Percentiles rank a stretch among this genome's conserved stretches.
These are phyloP conservation scores for Bombus impatiens DNA, from an alignment of 1,140 invertebrate genomes.

Conservation along the genomic window DNA sequence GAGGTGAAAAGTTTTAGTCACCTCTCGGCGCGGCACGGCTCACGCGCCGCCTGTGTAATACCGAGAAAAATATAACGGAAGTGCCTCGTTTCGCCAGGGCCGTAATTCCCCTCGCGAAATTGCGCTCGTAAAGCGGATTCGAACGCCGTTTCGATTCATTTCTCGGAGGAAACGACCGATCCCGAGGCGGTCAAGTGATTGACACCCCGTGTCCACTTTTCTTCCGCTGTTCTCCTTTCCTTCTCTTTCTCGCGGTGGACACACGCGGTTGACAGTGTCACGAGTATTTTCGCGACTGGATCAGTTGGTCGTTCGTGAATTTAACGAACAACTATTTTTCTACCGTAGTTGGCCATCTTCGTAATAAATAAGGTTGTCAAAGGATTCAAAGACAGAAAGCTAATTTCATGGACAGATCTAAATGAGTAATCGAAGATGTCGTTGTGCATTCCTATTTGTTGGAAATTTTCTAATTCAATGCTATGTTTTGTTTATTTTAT, in stretches of 20 bases:
- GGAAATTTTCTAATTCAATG: no score
- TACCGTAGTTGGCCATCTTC: neutral
- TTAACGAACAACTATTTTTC: neutral
- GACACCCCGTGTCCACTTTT: neutral
- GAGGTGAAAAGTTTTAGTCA: conserved; percentile 59
- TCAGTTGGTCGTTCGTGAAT: no score
- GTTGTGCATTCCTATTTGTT: no score
- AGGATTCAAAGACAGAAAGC: neutral
- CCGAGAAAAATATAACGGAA: conserved; percentile 51
- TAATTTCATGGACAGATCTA: neutral
- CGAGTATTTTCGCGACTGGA: no score
- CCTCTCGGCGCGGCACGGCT: conserved; percentile 10
- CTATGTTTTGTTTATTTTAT: no score
- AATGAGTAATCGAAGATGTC: neutral
- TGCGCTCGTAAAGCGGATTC: conserved; percentile 44
- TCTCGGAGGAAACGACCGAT: neutral
- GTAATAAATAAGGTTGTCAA: conserved; percentile 14
- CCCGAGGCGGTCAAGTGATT: conserved; percentile 21
- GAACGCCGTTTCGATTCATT: conserved; percentile 21
- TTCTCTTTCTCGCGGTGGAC: neutral
- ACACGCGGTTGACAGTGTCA: no score
- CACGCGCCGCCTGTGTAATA: neutral
- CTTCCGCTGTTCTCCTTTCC: neutral
- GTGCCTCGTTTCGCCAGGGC: conserved; percentile 8
- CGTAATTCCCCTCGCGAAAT: conserved; percentile 49